These are phyloP conservation scores for Platysternon megacephalum DNA, from an alignment of 2,113 vertebrate species.

Conservation along the genomic window DNA sequence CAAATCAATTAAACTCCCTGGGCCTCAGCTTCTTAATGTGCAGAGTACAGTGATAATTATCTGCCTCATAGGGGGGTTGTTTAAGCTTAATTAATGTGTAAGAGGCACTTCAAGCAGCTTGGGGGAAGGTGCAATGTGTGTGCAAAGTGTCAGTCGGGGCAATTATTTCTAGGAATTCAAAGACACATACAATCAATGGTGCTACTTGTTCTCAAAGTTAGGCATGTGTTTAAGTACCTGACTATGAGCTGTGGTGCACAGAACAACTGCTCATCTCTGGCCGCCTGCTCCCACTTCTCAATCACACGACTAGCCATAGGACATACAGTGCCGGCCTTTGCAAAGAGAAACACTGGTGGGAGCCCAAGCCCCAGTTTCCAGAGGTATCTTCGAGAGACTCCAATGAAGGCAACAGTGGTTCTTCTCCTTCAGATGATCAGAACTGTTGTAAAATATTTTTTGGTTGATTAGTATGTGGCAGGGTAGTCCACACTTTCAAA, in stretches of 20 bases:
- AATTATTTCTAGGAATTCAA: not conserved
- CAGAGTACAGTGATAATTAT: not conserved
- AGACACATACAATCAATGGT: not conserved
- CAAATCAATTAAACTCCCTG: fast-evolving
- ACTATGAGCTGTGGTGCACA: not conserved
- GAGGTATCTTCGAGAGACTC: not conserved
- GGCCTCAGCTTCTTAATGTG: not conserved
- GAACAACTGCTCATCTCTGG: not conserved
- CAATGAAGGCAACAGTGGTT: fast-evolving
- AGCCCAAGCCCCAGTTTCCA: not conserved
- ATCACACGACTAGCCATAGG: not conserved
- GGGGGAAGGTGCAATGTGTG: not conserved
- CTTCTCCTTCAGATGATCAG: not conserved
- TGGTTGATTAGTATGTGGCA: not conserved
- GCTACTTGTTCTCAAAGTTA: not conserved
- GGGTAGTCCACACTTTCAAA: not conserved
- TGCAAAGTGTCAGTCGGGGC: not conserved
- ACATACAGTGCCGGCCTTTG: not conserved
- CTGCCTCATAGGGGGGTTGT: fast-evolving
- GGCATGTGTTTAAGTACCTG: not conserved
- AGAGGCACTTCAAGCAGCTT: not conserved
- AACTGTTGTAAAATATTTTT: not conserved
- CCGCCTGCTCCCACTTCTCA: not conserved
- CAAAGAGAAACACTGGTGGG: not conserved
- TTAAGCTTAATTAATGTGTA: not conserved